A percentile compares a stretch with the other conserved stretches of the same genome.
Conservation (phyloP, 2,113 vertebrate species). For the Oreochromis tanganicae region DNA sequence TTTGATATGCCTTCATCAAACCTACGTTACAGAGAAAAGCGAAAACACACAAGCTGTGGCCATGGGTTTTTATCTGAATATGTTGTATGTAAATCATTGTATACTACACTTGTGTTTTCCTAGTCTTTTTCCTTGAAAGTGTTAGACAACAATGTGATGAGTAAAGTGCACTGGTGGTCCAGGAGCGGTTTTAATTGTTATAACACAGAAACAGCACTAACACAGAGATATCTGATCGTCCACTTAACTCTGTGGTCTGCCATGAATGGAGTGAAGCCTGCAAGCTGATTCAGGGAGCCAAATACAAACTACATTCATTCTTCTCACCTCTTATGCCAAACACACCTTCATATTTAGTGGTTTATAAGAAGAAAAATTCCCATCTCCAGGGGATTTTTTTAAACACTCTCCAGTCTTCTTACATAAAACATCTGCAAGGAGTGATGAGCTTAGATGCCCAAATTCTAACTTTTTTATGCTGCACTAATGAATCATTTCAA, state of each 20-base stretch:
- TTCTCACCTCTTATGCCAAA: background rate
- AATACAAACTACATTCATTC: background rate
- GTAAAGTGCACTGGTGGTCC: background rate
- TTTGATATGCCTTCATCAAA: conserved; percentile 41
- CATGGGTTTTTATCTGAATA: background rate
- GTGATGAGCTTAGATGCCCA: background rate
- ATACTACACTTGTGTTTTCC: background rate
- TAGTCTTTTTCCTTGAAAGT: background rate
- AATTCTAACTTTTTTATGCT: background rate
- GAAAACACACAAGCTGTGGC: background rate
- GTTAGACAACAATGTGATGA: background rate
- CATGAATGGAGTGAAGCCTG: background rate
- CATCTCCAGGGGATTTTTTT: background rate
- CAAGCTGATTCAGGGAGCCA: background rate
- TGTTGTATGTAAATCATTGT: background rate
- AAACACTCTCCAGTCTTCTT: background rate
- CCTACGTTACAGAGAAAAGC: background rate
- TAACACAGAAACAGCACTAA: background rate
- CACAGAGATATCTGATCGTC: background rate
- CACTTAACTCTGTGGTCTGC: background rate
- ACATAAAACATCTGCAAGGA: background rate
- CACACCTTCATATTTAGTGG: background rate
- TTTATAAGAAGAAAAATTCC: background rate
- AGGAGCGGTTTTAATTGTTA: background rate
- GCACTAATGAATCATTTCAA: background rate